phyloP scores from a whole-genome alignment of 2,113 vertebrate species.

The Okapia johnstoni region DNA sequence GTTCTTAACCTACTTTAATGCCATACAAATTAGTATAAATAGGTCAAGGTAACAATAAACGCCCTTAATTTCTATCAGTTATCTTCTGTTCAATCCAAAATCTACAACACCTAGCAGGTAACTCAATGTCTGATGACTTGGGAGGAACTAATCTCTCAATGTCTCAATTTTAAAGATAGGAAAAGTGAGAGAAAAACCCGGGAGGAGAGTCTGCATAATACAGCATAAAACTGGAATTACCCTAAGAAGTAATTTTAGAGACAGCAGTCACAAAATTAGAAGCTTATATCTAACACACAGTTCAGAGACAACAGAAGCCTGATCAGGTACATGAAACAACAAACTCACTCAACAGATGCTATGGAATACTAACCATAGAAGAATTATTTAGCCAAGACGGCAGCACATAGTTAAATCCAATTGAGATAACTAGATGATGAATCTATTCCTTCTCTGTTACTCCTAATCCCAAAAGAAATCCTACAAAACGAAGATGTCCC shows the following conservation, averaged over 20 bases:
- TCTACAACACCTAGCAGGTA: background rate
- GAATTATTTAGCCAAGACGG: slow-evolving; percentile 12
- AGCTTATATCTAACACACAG: background rate
- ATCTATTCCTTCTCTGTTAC: background rate
- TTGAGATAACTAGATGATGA: slow-evolving; percentile 30
- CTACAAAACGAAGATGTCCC: slow-evolving; percentile 5
- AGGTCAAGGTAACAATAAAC: background rate
- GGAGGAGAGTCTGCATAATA: background rate
- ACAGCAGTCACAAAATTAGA: slow-evolving; percentile 33
- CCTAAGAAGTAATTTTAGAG: background rate
- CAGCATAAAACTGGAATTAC: background rate
- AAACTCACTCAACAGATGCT: slow-evolving; percentile 10
- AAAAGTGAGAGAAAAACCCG: background rate
- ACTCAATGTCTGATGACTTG: slow-evolving; percentile 1
- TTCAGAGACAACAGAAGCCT: background rate
- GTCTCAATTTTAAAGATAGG: slow-evolving; percentile 29
- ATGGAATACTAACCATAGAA: background rate
- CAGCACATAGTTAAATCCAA: slow-evolving; percentile 31
- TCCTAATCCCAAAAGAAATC: slow-evolving; percentile 20
- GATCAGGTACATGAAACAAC: background rate
- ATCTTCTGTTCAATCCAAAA: background rate
- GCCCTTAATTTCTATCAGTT: background rate
- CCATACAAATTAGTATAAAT: background rate
- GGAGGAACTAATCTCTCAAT: background rate
- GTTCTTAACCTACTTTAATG: background rate